Conservation (phyloP, 1,140 invertebrate species). For the Zaprionus lachaisei region DNA sequence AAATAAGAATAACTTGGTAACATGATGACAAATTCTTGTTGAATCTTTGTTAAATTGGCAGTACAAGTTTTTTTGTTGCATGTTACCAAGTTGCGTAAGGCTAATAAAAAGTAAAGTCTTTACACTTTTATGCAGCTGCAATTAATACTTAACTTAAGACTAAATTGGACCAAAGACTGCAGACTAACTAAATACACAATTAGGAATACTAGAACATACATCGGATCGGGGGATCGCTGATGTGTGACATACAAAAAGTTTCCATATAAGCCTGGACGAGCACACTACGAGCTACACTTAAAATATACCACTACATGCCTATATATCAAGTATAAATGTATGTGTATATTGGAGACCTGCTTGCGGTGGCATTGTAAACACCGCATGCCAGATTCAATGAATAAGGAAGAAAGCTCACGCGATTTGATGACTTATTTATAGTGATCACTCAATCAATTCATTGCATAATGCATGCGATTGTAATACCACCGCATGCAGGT, state of each 20-base stretch:
- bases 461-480: no score
- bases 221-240: not conserved
- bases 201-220: conserved; percentile 13
- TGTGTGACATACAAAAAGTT: not conserved
- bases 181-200: conserved; percentile 9
- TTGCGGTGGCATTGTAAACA: no score
- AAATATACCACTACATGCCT: not conserved
- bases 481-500: no score
- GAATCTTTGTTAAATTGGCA: not conserved
- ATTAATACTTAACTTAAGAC: conserved; percentile 26
- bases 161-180: conserved; percentile 31
- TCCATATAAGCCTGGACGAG: conserved; percentile 1
- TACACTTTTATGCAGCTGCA: conserved; percentile 3
- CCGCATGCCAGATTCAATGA: no score
- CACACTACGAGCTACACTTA: conserved; percentile 2
- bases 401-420: no score
- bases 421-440: no score
- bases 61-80: not conserved
- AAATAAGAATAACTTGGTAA: not conserved
- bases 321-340: no score
- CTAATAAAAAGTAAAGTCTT: not conserved
- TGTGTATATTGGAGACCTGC: no score
- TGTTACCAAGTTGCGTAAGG: not conserved
- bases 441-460: no score
- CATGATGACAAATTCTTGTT: not conserved